Evolutionary conservation across 2,113 vertebrate species (phyloP).

Genomic region (Coptodon bakossiorum): DNA sequence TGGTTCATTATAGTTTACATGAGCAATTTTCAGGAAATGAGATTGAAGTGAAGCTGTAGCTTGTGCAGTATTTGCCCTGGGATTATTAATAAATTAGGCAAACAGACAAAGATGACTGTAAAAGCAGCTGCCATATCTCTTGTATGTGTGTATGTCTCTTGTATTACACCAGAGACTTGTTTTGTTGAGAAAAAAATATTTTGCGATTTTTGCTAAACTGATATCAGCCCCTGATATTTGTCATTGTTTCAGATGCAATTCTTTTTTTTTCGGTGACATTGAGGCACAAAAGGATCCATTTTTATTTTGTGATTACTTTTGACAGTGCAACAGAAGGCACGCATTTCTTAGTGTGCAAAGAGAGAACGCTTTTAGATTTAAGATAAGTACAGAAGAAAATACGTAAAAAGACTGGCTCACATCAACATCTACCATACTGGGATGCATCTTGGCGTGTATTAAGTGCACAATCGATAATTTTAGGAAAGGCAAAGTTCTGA

Average conservation of each 20-base stretch:
- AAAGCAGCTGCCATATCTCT: not conserved
- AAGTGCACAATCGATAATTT: not conserved
- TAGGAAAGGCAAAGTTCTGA: not conserved
- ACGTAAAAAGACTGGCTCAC: fast-evolving
- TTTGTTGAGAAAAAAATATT: not conserved
- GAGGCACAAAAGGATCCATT: not conserved
- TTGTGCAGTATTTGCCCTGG: not conserved
- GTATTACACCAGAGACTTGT: not conserved
- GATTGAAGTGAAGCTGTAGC: not conserved
- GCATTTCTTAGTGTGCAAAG: not conserved
- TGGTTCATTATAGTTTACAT: not conserved
- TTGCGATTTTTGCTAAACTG: not conserved
- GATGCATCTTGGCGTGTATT: fast-evolving
- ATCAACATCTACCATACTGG: not conserved
- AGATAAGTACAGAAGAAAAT: not conserved
- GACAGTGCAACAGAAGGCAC: not conserved
- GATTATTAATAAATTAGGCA: not conserved
- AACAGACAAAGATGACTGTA: not conserved
- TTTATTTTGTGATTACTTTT: not conserved
- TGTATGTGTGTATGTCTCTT: fast-evolving
- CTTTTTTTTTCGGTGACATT: not conserved
- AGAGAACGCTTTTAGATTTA: not conserved
- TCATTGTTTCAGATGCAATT: not conserved
- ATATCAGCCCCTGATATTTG: not conserved
- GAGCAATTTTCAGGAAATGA: not conserved